Base-by-base conservation (phyloP, 2,113 vertebrate genomes). In the Thunnus maccoyii region DNA sequence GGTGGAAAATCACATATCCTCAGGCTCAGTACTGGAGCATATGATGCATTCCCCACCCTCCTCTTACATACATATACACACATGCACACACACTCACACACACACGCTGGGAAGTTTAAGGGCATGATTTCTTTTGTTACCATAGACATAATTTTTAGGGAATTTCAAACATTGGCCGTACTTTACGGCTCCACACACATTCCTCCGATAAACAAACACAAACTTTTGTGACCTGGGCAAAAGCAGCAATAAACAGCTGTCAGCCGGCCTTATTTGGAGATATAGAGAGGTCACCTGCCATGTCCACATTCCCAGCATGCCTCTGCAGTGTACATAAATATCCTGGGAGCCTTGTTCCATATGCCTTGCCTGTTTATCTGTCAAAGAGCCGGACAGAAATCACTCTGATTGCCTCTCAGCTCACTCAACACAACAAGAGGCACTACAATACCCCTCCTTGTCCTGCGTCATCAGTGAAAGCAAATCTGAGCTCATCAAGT, bases 241-340 rank as follows among this genome's bases (percentile, higher is more conserved):
- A 72, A 79, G 73, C 76, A 51, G 77, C 83, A 85, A 88, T 84
- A 93, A 91, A 91, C 86, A 83, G 36, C 57, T 61, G 67, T 86
- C 62, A 32, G 72, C 20, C 41, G 14, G 58, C 82, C 85, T 84
- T 88, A 90, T 93, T 92, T 86, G 85, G 89, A 85, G 64, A 94
- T 85, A 80, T 25, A 77, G 68, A 90, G 78, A 89, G 93, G 92
- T 95, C 93, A 93, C 87, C 88, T 92, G 87, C 85, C 88, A 86
- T 30, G 58, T 91, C 65, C 87, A 88, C 90, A 94, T 95, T 93
- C 92, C 78, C 63, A 9, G 44, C 86, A 91, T 94, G 81, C 78
- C 88, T 89, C 55, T 57, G 58, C 17, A 60, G 80, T 75, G 11
- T 80, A 75, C 83, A 86, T 91, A 92, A 92, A 93, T 86, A 91